Conservation (phyloP, 2,888 invertebrate species). For the Seladonia tumulorum region DNA sequence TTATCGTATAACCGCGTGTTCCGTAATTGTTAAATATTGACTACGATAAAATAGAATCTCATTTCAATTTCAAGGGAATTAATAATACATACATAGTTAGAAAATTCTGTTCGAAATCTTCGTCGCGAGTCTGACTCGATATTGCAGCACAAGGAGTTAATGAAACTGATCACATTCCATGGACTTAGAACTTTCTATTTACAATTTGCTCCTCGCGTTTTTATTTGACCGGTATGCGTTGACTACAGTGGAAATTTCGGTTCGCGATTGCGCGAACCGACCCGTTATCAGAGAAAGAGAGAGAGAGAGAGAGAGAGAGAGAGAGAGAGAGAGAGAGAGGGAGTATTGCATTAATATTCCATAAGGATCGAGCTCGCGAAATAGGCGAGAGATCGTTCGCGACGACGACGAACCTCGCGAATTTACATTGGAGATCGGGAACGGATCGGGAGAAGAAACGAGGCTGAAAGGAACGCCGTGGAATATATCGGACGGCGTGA, state of each 20-base stretch:
- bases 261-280: conserved; percentile 1
- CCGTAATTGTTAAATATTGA: no score
- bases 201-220: background rate
- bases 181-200: no score
- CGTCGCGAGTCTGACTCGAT: no score
- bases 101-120: no score
- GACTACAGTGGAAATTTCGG: background rate
- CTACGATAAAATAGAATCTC: no score
- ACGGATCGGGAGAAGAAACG: conserved; percentile 36
- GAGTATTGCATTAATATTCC: conserved; percentile 45
- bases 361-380: conserved; percentile 41
- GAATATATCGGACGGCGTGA: conserved; percentile 34
- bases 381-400: conserved; percentile 14
- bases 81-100: no score
- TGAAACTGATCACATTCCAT: no score
- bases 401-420: conserved; percentile 32
- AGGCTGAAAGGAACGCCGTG: conserved; percentile 10
- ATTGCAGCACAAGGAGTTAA: no score
- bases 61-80: no score
- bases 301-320: background rate
- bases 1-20: no score
- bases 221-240: background rate
- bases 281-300: background rate
- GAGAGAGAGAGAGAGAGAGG: background rate
- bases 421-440: conserved; percentile 53